phyloP scores from a whole-genome alignment of 2,888 invertebrate genomes.

The Cryptus armator region DNA sequence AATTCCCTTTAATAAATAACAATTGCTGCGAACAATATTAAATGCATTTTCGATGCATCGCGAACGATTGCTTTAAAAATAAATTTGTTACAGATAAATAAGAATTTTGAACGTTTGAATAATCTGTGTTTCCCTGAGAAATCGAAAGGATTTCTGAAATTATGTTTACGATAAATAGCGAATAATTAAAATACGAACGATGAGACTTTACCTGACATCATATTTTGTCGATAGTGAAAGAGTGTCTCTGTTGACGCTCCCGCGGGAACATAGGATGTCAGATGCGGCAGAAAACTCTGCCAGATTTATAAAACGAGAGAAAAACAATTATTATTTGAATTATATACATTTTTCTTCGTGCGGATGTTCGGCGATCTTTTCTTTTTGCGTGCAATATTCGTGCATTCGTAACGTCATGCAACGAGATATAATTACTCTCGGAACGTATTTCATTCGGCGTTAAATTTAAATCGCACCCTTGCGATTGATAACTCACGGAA shows the following conservation, averaged over 20 bases:
- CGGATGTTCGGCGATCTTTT: too few species aligned
- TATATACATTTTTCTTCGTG: too few species aligned
- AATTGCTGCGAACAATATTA: too few species aligned
- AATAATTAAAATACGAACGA: background rate
- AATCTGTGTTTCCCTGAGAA: background rate
- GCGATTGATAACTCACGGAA: conserved; percentile 46
- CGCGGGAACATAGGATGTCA: conserved; percentile 62
- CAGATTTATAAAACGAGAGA: conserved; percentile 19
- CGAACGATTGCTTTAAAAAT: too few species aligned
- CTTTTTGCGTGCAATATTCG: too few species aligned
- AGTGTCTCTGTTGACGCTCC: conserved; percentile 58
- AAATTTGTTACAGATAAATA: too few species aligned
- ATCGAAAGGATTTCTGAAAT: background rate
- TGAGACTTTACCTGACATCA: conserved; percentile 54
- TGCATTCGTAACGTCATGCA: too few species aligned
- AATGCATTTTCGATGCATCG: too few species aligned
- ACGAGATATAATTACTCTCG: background rate
- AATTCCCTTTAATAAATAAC: too few species aligned
- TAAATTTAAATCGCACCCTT: background rate
- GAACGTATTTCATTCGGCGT: background rate
- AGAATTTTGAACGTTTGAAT: background rate
- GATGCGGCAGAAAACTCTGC: conserved; percentile 61
- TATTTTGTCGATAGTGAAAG: conserved; percentile 64
- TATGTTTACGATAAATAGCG: background rate
- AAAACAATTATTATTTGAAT: too few species aligned